phyloP scores from a whole-genome alignment of 2,797 vertebrate species.

The Melanitta fusca region DNA sequence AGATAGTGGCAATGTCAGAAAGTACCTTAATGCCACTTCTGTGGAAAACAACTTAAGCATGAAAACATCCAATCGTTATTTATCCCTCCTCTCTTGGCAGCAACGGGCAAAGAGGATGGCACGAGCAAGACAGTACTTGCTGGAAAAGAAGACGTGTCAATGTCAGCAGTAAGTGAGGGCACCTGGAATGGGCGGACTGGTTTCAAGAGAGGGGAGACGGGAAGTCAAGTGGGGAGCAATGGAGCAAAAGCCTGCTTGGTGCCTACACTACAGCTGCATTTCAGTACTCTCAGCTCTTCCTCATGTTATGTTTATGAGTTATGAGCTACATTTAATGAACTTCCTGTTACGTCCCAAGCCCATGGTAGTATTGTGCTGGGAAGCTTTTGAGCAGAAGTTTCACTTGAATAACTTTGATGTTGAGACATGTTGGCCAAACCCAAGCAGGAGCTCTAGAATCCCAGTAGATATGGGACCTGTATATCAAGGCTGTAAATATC shows the following conservation, averaged over 20 bases:
- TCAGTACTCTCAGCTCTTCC: neutral
- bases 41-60: neutral
- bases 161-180: conserved; percentile 74
- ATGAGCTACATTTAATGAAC: neutral
- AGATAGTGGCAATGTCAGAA: neutral
- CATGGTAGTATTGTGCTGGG: neutral
- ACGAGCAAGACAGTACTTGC: conserved; percentile 75
- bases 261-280: neutral
- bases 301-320: neutral
- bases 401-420: neutral
- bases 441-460: neutral
- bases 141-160: conserved; percentile 80
- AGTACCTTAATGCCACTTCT: neutral
- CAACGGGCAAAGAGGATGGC: conserved; percentile 64
- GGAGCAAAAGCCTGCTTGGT: neutral
- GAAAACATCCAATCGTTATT: neutral
- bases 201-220: neutral
- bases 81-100: conserved; percentile 71
- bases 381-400: neutral
- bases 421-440: neutral
- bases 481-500: neutral
- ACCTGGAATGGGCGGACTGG: neutral
- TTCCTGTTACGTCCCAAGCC: neutral
- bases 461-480: neutral
- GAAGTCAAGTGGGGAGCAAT: accelerated